A percentile compares a stretch with the other conserved stretches of the same genome.
These are phyloP conservation scores for Megalops atlanticus DNA, from an alignment of 2,113 vertebrate species.

Conservation along the genomic window DNA sequence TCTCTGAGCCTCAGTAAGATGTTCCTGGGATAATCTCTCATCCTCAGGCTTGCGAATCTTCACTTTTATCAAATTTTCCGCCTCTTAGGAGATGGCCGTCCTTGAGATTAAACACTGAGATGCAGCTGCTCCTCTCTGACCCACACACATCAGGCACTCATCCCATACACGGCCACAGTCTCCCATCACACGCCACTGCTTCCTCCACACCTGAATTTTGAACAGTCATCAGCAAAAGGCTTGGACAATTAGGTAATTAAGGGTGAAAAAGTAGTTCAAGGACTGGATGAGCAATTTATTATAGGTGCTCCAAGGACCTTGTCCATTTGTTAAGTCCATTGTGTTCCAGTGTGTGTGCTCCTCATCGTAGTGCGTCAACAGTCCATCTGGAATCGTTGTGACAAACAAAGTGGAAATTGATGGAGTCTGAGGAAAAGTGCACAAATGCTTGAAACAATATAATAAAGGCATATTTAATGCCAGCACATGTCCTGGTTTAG, in stretches of 20 bases:
- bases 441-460: no score
- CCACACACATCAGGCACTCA: background rate
- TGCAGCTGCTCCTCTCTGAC: background rate
- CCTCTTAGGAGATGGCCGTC: background rate
- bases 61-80: background rate
- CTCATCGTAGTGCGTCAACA: background rate
- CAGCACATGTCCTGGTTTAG: no score
- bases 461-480: background rate
- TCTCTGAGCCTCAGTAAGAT: slow-evolving; percentile 34
- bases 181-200: background rate
- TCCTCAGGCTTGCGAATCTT: background rate
- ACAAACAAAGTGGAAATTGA: background rate
- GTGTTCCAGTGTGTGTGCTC: background rate
- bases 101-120: background rate
- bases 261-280: no score
- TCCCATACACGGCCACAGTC: background rate
- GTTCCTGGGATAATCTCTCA: slow-evolving; percentile 38
- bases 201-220: background rate
- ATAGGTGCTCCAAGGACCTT: no score
- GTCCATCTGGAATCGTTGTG: background rate
- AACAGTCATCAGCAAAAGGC: background rate
- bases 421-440: no score
- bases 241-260: background rate
- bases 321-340: background rate
- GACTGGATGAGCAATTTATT: no score